Conservation (phyloP, 2,797 vertebrate species). For the Urosaurus nigricauda region DNA sequence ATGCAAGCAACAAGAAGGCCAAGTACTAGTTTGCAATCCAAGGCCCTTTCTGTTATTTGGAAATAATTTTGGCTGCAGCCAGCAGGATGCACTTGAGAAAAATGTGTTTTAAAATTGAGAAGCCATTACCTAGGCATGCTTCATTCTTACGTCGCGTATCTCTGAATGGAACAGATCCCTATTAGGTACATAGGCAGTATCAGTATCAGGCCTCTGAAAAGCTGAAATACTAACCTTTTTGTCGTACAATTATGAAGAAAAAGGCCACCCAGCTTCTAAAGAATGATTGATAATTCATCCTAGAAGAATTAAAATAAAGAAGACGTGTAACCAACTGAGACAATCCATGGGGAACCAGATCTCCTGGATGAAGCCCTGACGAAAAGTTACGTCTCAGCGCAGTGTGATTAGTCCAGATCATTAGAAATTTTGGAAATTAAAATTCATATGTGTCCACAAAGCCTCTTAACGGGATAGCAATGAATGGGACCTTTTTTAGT, state of each 20-base stretch:
- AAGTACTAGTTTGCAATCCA: neutral
- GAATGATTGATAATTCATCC: constrained; percentile 91
- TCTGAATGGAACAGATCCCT: fast-evolving
- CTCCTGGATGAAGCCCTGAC: constrained; percentile 21
- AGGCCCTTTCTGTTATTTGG: neutral
- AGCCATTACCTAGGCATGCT: neutral
- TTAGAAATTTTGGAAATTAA: fast-evolving
- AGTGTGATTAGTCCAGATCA: fast-evolving
- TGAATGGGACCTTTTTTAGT: neutral
- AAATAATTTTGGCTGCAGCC: neutral
- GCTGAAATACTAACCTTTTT: constrained; percentile 82
- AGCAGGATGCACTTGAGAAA: neutral
- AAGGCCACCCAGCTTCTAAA: constrained; percentile 90
- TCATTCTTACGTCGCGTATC: neutral
- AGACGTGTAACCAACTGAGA: constrained; percentile 55
- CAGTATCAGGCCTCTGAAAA: neutral
- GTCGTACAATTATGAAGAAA: constrained; percentile 81
- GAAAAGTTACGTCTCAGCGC: neutral
- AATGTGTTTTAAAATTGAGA: neutral
- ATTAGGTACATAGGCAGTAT: fast-evolving
- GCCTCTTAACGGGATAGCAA: neutral
- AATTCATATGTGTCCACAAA: constrained; percentile 24
- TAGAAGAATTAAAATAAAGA: constrained; percentile 71
- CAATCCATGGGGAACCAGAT: constrained; percentile 38
- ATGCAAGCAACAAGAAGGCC: no score